A percentile compares a stretch with the other conserved stretches of the same genome.
Evolutionary conservation across 2,888 invertebrate species (phyloP).

Genomic region (Lobophora halterata): DNA sequence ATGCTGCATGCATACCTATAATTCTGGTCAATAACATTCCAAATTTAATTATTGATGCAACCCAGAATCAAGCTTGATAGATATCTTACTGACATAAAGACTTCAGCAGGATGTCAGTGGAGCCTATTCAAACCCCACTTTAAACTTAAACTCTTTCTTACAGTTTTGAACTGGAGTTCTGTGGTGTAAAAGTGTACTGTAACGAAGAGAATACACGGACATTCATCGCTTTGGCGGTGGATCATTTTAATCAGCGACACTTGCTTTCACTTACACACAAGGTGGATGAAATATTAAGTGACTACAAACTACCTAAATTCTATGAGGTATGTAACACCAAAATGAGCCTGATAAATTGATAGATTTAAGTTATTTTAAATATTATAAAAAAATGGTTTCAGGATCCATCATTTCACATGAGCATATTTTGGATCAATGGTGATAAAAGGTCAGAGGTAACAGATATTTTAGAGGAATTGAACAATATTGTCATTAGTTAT

Average conservation of each 20-base stretch:
- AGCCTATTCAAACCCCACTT: too few relatives aligned
- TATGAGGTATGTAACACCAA: conserved; percentile 82
- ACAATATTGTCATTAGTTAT: conserved; percentile 56
- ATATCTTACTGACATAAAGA: too few relatives aligned
- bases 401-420: conserved; percentile 92
- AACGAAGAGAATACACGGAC: conserved; percentile 93
- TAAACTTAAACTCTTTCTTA: conserved; percentile 33
- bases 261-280: conserved; percentile 80
- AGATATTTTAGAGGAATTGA: conserved; percentile 71
- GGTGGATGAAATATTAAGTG: conserved; percentile 85
- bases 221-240: conserved; percentile 87
- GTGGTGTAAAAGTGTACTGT: conserved; percentile 85
- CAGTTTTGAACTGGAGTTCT: conserved; percentile 82
- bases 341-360: background rate
- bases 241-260: conserved; percentile 75
- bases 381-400: conserved; percentile 59
- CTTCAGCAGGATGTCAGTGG: too few relatives aligned
- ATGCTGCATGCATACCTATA: too few relatives aligned
- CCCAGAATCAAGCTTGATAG: too few relatives aligned
- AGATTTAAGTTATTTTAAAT: background rate
- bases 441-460: conserved; percentile 79
- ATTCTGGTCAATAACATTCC: too few relatives aligned
- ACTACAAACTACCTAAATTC: conserved; percentile 88
- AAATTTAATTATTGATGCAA: too few relatives aligned
- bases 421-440: conserved; percentile 89